Conservation (phyloP, 2,797 vertebrate species). For the Semaprochilodus insignis region DNA sequence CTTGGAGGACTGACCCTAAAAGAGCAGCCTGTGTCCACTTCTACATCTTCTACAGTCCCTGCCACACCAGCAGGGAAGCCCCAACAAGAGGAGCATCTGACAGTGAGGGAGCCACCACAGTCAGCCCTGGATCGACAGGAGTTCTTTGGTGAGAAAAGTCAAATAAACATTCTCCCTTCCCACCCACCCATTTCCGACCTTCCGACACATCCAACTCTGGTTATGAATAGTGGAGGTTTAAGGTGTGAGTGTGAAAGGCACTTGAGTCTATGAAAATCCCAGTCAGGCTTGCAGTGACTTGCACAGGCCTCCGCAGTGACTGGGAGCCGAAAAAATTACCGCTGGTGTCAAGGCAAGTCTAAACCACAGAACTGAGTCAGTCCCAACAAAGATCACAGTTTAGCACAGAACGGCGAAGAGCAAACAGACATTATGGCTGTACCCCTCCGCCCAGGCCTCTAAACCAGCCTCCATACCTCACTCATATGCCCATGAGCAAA, state of each 20-base stretch:
- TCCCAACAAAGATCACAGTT: slow-evolving; percentile 52
- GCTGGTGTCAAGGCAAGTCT: slow-evolving; percentile 68
- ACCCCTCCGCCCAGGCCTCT: slow-evolving; percentile 45
- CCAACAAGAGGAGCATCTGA: slow-evolving; percentile 69
- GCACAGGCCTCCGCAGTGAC: slow-evolving; percentile 60
- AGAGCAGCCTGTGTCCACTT: slow-evolving; percentile 66
- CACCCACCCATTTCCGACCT: slow-evolving; percentile 1
- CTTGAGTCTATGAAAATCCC: slow-evolving; percentile 63
- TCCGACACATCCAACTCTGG: slow-evolving; percentile 28
- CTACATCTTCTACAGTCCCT: slow-evolving; percentile 7
- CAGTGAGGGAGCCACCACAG: slow-evolving; percentile 64
- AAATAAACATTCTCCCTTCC: neutral
- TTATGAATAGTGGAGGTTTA: slow-evolving; percentile 57
- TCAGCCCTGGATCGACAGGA: slow-evolving; percentile 77
- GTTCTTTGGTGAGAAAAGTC: slow-evolving; percentile 84
- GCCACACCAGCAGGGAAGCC: slow-evolving; percentile 57
- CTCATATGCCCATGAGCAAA: slow-evolving; percentile 48
- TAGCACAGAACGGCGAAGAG: slow-evolving; percentile 31
- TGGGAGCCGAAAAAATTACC: slow-evolving; percentile 28
- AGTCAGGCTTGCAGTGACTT: slow-evolving; percentile 72
- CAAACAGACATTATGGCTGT: slow-evolving; percentile 52
- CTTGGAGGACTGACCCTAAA: slow-evolving; percentile 78
- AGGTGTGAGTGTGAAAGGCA: slow-evolving; percentile 65
- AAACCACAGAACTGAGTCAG: slow-evolving; percentile 50
- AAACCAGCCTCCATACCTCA: slow-evolving; percentile 54